Percentiles rank a stretch among this genome's conserved stretches.
Conservation (phyloP, 2,797 vertebrate genomes). For the Pampus argenteus region DNA sequence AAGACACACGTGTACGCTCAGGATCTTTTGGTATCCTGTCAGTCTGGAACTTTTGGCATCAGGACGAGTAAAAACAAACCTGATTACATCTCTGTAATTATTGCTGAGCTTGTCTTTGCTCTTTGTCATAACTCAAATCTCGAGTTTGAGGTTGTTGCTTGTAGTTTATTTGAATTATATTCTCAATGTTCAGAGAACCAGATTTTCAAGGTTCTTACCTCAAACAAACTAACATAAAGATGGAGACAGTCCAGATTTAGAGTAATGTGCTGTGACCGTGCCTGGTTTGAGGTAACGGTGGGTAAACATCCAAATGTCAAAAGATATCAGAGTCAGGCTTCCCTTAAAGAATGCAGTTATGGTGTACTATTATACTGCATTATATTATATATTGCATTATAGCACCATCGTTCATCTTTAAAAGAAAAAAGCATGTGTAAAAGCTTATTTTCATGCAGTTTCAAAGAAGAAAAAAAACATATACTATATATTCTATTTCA, state of each 20-base stretch:
- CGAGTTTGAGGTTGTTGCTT: not conserved
- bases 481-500: too few species aligned
- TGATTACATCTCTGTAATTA: not conserved
- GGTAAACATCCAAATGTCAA: constrained; percentile 2
- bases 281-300: not conserved
- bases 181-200: not conserved
- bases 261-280: not conserved
- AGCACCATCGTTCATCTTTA: too few species aligned
- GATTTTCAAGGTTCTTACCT: not conserved
- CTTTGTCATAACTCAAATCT: not conserved
- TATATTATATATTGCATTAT: too few species aligned
- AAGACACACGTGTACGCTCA: not conserved
- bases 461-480: too few species aligned
- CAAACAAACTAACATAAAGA: not conserved
- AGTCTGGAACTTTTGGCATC: not conserved
- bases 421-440: too few species aligned
- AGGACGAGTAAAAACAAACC: constrained; percentile 4
- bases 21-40: not conserved
- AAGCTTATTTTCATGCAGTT: too few species aligned
- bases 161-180: not conserved
- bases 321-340: not conserved
- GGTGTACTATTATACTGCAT: not conserved
- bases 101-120: not conserved
- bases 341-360: not conserved
- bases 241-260: not conserved